phyloP scores from a whole-genome alignment of 2,888 invertebrate genomes.

The Drosophila birchii region DNA sequence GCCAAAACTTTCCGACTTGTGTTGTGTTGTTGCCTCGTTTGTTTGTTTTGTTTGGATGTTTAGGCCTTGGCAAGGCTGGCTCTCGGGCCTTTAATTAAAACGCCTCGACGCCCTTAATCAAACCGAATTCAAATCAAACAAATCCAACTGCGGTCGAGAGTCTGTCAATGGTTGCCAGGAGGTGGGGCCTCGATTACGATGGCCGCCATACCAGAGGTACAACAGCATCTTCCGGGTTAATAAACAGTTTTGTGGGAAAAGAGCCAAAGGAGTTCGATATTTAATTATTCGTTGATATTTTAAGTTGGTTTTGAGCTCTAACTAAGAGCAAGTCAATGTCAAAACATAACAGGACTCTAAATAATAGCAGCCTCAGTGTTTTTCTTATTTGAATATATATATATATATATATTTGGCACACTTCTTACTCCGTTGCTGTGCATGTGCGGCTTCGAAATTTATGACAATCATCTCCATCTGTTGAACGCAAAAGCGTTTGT shows the following conservation, averaged over 20 bases:
- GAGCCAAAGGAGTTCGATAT: background rate
- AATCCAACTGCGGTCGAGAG: constrained; percentile 28
- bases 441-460: constrained; percentile 7
- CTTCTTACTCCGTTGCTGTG: background rate
- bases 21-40: background rate
- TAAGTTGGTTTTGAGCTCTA: background rate
- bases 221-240: constrained; percentile 1
- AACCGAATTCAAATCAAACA: constrained; percentile 35
- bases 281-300: background rate
- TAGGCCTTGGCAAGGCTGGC: background rate
- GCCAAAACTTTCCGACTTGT: constrained; percentile 14
- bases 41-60: background rate
- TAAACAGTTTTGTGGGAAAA: constrained; percentile 4
- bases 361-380: background rate
- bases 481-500: constrained; percentile 34
- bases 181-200: constrained; percentile 13
- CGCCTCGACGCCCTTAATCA: constrained; percentile 18
- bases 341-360: background rate
- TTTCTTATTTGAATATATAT: background rate
- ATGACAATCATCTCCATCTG: constrained; percentile 45
- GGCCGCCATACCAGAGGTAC: background rate
- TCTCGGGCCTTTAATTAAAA: constrained; percentile 26
- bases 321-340: background rate
- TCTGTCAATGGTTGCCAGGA: constrained; percentile 2
- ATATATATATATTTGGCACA: background rate